Evolutionary conservation across 2,797 vertebrate genomes (phyloP), one percentile per base, ranked within the genome.

Genomic region (Microctenopoma steveboyesi): DNA sequence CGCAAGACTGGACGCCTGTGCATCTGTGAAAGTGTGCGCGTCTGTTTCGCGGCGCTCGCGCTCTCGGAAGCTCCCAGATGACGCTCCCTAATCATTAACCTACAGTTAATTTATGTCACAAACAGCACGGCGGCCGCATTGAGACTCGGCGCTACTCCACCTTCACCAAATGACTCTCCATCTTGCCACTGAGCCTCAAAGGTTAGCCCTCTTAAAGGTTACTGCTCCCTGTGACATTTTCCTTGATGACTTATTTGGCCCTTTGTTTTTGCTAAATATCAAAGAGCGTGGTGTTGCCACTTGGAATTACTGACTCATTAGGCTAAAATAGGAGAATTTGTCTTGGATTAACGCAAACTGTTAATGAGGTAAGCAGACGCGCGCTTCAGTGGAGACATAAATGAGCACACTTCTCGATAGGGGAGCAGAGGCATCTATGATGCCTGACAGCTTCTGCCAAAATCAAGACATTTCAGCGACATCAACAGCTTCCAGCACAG

Each of bases 181-280:
- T 86, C 78, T 76, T 58, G 47, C 52, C 63, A 49, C 61, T 18
- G 60, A 78, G 81, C 81, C 69, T 88, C 74, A 91, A 91, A 92
- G 86, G 90, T 89, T 83, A 86, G 61, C 70, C 61, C 46, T 14
- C 47, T 49, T 51, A 11, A 92, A 93, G 92, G 90, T 92, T 79
- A 89, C 75, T 6, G 69, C 76, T 75, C 86, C 50, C 28, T 13
- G 69, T 91, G 92, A 86, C 91, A 91, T 92, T 93, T 92, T 47
- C 64, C 72, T 51, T 76, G 75, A 89, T 88, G 81, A 80, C 90
- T 90, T 87, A 83, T 78, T 86, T 79, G 81, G 57, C 64, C 37
- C 73, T 66, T 78, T 85, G 63, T 84, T 86, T 85, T 68, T 81
- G 76, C 85, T 86, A 85, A 86, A 91, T 87, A 88, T 88, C 81